Evolutionary conservation across 1,140 invertebrate genomes (phyloP).

Genomic region (Paracyclopina nana): DNA sequence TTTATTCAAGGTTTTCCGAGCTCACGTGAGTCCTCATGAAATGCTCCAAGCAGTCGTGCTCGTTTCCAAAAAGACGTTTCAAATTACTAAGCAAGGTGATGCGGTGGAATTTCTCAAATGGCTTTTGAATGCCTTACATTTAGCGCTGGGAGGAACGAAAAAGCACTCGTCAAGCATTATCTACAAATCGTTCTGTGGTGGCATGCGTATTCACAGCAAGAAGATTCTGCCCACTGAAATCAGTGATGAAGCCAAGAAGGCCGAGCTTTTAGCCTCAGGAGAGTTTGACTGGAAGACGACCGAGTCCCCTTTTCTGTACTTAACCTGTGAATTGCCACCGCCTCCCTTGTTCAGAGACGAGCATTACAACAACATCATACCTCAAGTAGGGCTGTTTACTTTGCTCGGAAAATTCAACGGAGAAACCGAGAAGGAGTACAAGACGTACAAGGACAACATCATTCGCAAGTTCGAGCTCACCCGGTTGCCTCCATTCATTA

Average conservation of each 20-base stretch:
- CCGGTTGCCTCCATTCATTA: slow-evolving; percentile 83
- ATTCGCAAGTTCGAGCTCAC: slow-evolving; percentile 92
- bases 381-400: slow-evolving; percentile 85
- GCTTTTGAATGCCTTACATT: slow-evolving; percentile 43
- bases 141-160: slow-evolving; percentile 45
- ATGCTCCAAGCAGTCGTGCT: slow-evolving; percentile 98
- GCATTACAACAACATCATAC: slow-evolving; percentile 92
- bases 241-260: slow-evolving; percentile 64
- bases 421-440: slow-evolving; percentile 86
- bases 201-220: slow-evolving; percentile 80
- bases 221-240: slow-evolving; percentile 85
- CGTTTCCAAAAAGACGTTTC: slow-evolving; percentile 93
- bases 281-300: slow-evolving; percentile 72
- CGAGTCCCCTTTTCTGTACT: slow-evolving; percentile 77
- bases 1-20: slow-evolving; percentile 99
- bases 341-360: slow-evolving; percentile 93
- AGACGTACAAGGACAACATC: slow-evolving; percentile 97
- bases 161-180: slow-evolving; percentile 72
- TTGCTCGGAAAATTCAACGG: slow-evolving; percentile 92
- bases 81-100: slow-evolving; percentile 97
- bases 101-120: slow-evolving; percentile 70
- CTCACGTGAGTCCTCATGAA: slow-evolving; percentile 97
- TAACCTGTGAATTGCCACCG: slow-evolving; percentile 89
- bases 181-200: slow-evolving; percentile 82
- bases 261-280: slow-evolving; percentile 44